Evolutionary conservation across 1,140 invertebrate genomes (phyloP), one percentile per base, ranked within the genome.

Genomic region (Bactericera cockerelli): DNA sequence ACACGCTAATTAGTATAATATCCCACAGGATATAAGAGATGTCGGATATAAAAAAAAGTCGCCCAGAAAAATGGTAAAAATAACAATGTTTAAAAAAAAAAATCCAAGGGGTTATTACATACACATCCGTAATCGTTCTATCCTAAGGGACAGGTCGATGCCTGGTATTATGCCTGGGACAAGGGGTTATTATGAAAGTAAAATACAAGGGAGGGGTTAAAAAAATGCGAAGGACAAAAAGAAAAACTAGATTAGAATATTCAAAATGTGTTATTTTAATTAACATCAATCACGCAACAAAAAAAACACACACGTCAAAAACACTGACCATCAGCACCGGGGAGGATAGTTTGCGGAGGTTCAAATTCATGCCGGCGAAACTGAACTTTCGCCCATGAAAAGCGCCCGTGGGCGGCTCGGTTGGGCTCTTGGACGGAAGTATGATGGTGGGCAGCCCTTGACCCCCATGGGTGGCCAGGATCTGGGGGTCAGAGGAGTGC

Each of bases 271-370:
- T 36, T 36, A 36, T 11, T 11, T 11, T 11, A 36, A 36, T 36
- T 19, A 19, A 21, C 4, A 42, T 59, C n/a, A 10, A 59, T n/a
- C 0, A 21, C 28, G n/a, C 21, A 24, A 38, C 24, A 19, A 36
- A 8, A 42, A 56, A 36, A 53, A 26, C 3, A 22, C 22, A 36
- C 16, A 60, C 24, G 14, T n/a, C n/a, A n/a, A 60, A 14, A 59
- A 38, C 33, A 55, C 60, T 62, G 56, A 66, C 62, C 61, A n/a
- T n/a, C n/a, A n/a, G n/a, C n/a, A n/a, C 42, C n/a, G 59, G 42
- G 14, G 39, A 21, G 0, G 60, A 63, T 14, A 63, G 25, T 19
- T 56, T 26, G 11, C 61, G 58, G 8, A 61, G 59, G 22, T 49
- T 49, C 22, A 49, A 19, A 49, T 49, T 49, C 22, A 49, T 19